phyloP scores from a whole-genome alignment of 2,888 invertebrate genomes.

The Euzophera pinguis region DNA sequence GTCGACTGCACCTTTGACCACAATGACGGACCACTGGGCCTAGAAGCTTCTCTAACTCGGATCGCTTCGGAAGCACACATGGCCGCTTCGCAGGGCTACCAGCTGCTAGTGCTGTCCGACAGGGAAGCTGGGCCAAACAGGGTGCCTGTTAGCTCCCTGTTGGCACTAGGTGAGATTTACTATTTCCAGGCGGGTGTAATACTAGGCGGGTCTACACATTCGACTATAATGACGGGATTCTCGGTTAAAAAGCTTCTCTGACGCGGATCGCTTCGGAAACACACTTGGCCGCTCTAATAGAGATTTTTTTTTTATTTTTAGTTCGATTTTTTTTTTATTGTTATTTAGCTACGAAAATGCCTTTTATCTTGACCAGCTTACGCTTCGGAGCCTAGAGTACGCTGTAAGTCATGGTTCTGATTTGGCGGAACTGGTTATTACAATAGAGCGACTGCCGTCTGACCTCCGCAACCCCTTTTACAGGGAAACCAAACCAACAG shows the following conservation, averaged over 20 bases:
- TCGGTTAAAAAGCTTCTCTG: slow-evolving; percentile 89
- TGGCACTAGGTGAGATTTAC: slow-evolving; percentile 87
- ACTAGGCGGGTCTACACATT: slow-evolving; percentile 96
- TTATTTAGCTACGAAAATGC: too few species aligned
- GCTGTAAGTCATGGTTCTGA: too few species aligned
- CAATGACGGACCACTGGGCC: slow-evolving; percentile 85
- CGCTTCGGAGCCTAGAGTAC: too few species aligned
- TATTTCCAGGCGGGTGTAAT: slow-evolving; percentile 84
- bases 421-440: too few species aligned
- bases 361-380: too few species aligned
- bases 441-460: too few species aligned
- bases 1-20: slow-evolving; percentile 94
- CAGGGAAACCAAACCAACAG: too few species aligned
- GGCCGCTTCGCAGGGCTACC: slow-evolving; percentile 89
- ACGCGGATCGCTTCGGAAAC: slow-evolving; percentile 90
- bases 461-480: too few species aligned
- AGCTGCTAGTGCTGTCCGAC: slow-evolving; percentile 94
- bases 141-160: slow-evolving; percentile 88
- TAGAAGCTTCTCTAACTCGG: slow-evolving; percentile 88
- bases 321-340: too few species aligned
- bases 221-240: slow-evolving; percentile 85
- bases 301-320: too few species aligned
- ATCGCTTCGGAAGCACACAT: slow-evolving; percentile 89
- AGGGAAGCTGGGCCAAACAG: slow-evolving; percentile 81
- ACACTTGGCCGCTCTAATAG: slow-evolving; percentile 88